Percentiles rank a stretch among this genome's conserved stretches.
Conservation (phyloP, 2,113 vertebrate species). For the Muntiacus muntjak region DNA sequence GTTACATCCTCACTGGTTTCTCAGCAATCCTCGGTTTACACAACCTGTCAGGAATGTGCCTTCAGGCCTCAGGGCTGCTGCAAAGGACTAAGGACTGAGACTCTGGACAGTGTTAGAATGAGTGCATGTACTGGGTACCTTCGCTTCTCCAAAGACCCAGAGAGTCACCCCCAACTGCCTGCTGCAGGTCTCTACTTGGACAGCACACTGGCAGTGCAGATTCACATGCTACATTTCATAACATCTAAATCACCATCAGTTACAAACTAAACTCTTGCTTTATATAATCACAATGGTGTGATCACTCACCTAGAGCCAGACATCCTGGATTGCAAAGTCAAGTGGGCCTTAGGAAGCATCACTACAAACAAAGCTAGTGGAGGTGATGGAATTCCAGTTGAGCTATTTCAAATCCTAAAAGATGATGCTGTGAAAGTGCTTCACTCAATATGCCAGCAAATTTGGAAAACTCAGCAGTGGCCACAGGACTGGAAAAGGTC, state of each 20-base stretch:
- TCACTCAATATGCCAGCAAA: neutral
- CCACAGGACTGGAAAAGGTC: neutral
- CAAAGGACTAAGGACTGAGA: neutral
- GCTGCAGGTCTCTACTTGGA: neutral
- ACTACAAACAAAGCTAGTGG: fast-evolving
- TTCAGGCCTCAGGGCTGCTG: neutral
- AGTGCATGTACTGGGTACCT: neutral
- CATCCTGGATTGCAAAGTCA: neutral
- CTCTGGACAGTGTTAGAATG: neutral
- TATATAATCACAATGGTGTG: neutral
- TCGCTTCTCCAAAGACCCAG: neutral
- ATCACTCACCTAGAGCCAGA: neutral
- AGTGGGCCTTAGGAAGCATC: neutral
- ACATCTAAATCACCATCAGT: neutral
- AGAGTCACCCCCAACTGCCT: neutral
- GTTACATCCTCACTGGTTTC: neutral
- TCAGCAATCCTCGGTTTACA: neutral
- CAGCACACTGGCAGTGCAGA: neutral
- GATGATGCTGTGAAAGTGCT: neutral
- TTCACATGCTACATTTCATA: neutral
- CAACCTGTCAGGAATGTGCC: neutral
- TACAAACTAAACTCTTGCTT: neutral
- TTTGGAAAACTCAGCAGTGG: neutral
- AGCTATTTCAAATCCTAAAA: neutral
- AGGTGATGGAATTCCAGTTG: neutral